These are phyloP conservation scores for Dinoponera quadriceps DNA, from an alignment of 1,140 invertebrate genomes.

Conservation along the genomic window DNA sequence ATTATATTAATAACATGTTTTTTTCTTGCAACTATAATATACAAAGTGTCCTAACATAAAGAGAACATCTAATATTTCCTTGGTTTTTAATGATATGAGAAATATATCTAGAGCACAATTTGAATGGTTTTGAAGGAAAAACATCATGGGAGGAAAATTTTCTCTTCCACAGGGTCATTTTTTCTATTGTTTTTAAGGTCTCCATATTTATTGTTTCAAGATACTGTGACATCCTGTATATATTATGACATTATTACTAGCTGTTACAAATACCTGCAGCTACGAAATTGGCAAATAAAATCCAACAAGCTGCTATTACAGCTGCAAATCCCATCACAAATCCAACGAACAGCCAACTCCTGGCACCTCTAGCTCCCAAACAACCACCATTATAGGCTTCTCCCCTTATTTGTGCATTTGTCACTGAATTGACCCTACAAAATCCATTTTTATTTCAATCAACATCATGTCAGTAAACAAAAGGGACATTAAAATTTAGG, in stretches of 20 bases:
- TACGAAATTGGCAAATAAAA: constrained; percentile 94
- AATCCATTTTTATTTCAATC: not conserved
- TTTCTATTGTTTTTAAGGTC: too few species aligned
- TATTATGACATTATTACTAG: not conserved
- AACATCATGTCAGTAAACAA: not conserved
- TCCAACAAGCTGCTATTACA: constrained; percentile 98
- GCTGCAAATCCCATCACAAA: constrained; percentile 98
- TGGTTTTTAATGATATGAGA: too few species aligned
- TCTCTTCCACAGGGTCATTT: too few species aligned
- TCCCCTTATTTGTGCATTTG: constrained; percentile 96
- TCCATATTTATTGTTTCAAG: too few species aligned
- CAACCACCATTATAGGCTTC: constrained; percentile 95
- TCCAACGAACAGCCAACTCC: constrained; percentile 98
- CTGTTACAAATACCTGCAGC: constrained; percentile 83
- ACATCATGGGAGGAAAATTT: too few species aligned
- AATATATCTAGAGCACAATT: too few species aligned
- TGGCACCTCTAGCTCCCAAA: constrained; percentile 94
- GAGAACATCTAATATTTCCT: too few species aligned
- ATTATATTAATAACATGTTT: constrained; percentile 19
- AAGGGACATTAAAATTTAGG: constrained; percentile 11
- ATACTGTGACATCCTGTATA: too few species aligned
- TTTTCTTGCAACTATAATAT: not conserved
- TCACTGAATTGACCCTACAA: constrained; percentile 96
- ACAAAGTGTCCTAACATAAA: too few species aligned
- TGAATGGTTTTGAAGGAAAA: too few species aligned